Conservation (phyloP, 2,113 vertebrate genomes). For the Etheostoma cragini region DNA sequence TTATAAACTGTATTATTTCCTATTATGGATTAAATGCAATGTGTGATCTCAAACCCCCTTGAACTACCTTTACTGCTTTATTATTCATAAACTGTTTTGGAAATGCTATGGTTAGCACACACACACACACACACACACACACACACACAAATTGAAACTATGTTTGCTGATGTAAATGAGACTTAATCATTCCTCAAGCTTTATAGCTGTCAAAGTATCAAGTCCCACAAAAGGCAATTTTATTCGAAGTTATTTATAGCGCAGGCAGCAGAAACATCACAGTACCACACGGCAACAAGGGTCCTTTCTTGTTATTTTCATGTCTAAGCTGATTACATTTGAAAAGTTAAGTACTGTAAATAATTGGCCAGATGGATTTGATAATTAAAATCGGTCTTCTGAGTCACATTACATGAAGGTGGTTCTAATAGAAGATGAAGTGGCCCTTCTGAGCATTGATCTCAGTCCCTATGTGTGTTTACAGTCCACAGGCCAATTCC, state of each 20-base stretch:
- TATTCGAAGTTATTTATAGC: slow-evolving; percentile 66
- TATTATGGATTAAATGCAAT: slow-evolving; percentile 1
- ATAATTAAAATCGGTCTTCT: slow-evolving; percentile 26
- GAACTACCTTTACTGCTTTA: not conserved
- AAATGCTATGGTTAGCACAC: slow-evolving; percentile 28
- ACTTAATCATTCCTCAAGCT: slow-evolving; percentile 52
- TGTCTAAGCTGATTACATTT: slow-evolving; percentile 32
- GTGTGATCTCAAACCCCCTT: slow-evolving; percentile 1
- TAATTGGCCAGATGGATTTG: slow-evolving; percentile 13
- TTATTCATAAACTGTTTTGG: slow-evolving; percentile 16
- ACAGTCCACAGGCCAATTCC: not conserved
- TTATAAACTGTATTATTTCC: slow-evolving; percentile 3
- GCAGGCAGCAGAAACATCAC: slow-evolving; percentile 39
- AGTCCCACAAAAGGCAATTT: slow-evolving; percentile 55
- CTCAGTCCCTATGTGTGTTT: not conserved
- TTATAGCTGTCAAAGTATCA: slow-evolving; percentile 52
- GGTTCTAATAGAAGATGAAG: not conserved
- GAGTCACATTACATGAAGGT: slow-evolving; percentile 21
- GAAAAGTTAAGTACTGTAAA: slow-evolving; percentile 18
- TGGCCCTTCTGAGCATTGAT: not conserved
- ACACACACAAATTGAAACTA: slow-evolving; percentile 4
- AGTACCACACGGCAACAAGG: not conserved
- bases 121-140: not conserved
- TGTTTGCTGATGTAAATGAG: slow-evolving; percentile 45
- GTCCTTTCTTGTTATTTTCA: slow-evolving; percentile 69